Conservation (phyloP, 2,888 invertebrate species). For the Volucella bombylans region DNA sequence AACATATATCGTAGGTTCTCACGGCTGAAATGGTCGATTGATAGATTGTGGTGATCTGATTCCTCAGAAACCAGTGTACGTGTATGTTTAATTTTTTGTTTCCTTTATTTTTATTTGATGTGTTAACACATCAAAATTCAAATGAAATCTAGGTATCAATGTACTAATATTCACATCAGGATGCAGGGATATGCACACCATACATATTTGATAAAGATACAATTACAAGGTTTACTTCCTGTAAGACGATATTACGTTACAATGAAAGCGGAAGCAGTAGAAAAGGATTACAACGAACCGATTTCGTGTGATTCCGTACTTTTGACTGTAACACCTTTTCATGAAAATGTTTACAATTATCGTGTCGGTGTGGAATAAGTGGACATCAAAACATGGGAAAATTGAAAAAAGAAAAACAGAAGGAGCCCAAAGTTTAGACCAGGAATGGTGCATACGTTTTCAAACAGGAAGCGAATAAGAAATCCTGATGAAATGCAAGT, state of each 20-base stretch:
- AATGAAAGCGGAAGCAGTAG: slow-evolving; percentile 47
- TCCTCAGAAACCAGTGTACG: slow-evolving; percentile 13
- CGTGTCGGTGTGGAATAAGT: slow-evolving; percentile 27
- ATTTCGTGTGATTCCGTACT: slow-evolving; percentile 22
- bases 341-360: slow-evolving; percentile 32
- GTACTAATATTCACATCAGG: slow-evolving; percentile 4
- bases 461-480: too few species aligned
- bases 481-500: too few species aligned
- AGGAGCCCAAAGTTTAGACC: too few species aligned
- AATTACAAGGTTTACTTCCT: slow-evolving; percentile 51
- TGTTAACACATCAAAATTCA: slow-evolving; percentile 43
- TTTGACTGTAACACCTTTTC: slow-evolving; percentile 9
- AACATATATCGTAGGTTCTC: slow-evolving; percentile 58
- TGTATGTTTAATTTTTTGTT: too few species aligned
- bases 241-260: slow-evolving; percentile 19
- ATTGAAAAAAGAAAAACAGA: neutral
- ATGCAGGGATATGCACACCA: slow-evolving; percentile 6
- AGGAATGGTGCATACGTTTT: too few species aligned
- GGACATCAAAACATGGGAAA: slow-evolving; percentile 4
- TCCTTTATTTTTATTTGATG: neutral
- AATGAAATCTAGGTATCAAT: slow-evolving; percentile 38
- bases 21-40: slow-evolving; percentile 13
- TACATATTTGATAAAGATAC: slow-evolving; percentile 2
- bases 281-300: slow-evolving; percentile 29
- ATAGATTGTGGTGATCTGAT: slow-evolving; percentile 5